A percentile compares a stretch with the other conserved stretches of the same genome.
These are phyloP conservation scores for Drosophila putrida DNA, from an alignment of 2,888 invertebrate genomes.

Conservation along the genomic window DNA sequence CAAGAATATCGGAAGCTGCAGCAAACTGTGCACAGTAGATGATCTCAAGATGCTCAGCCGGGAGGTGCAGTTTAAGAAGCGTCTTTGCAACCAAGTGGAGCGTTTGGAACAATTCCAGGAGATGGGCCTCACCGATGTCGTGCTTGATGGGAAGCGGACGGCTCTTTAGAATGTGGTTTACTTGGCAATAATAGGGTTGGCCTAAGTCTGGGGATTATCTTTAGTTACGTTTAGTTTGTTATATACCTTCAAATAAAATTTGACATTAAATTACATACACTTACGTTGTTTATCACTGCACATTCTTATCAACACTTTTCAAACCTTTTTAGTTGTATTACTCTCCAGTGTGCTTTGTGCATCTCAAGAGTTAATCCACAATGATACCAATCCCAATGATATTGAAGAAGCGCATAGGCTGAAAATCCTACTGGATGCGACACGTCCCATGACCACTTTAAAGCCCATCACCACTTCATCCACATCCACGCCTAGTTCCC, in stretches of 20 bases:
- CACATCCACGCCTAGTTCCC: not conserved
- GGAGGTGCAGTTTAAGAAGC: conserved; percentile 73
- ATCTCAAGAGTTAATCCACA: conserved; percentile 7
- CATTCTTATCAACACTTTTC: not conserved
- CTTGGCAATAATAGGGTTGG: too few relatives aligned
- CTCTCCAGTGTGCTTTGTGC: conserved; percentile 23
- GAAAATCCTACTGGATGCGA: conserved; percentile 12
- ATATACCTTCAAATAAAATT: conserved; percentile 75
- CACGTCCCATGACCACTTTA: conserved; percentile 1
- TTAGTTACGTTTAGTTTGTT: conserved; percentile 53
- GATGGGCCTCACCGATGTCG: conserved; percentile 61
- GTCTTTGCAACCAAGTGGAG: conserved; percentile 64
- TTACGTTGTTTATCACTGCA: not conserved
- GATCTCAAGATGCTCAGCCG: conserved; percentile 71
- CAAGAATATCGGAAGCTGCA: conserved; percentile 52
- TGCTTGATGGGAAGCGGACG: conserved; percentile 64
- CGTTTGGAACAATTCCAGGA: conserved; percentile 65
- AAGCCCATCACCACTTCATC: conserved; percentile 16
- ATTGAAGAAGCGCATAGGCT: conserved; percentile 21
- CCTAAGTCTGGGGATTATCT: conserved; percentile 28
- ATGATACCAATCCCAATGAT: conserved; percentile 7
- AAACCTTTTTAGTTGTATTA: conserved; percentile 42
- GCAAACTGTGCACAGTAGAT: conserved; percentile 49
- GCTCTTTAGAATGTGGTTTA: conserved; percentile 34
- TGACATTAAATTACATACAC: conserved; percentile 32